Conservation (phyloP, 1,140 invertebrate species). For the Phenacoccus solenopsis region DNA sequence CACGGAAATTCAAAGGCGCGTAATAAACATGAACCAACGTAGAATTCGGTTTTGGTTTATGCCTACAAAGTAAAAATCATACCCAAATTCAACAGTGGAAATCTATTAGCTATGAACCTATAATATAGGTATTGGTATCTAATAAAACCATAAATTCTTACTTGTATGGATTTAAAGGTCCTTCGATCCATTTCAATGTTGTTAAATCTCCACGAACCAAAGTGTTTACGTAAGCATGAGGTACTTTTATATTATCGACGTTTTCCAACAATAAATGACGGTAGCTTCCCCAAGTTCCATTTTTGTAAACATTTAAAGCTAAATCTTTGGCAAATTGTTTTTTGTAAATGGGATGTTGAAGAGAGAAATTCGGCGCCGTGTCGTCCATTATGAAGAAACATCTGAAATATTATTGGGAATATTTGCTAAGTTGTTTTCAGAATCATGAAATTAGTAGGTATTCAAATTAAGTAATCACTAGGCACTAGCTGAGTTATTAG, state of each 20-base stretch:
- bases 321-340: slow-evolving; percentile 56
- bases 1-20: slow-evolving; percentile 59
- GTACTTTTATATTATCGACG: slow-evolving; percentile 33
- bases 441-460: too few species aligned
- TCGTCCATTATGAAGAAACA: slow-evolving; percentile 50
- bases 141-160: slow-evolving; percentile 30
- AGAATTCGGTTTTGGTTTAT: not conserved
- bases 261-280: slow-evolving; percentile 48
- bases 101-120: not conserved
- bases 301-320: slow-evolving; percentile 62
- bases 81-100: too few species aligned
- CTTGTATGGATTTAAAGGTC: slow-evolving; percentile 37
- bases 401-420: too few species aligned
- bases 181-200: slow-evolving; percentile 69
- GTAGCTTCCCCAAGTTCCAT: slow-evolving; percentile 68
- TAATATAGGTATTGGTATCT: too few species aligned
- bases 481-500: too few species aligned
- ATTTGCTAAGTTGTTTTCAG: too few species aligned
- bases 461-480: too few species aligned
- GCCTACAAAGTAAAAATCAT: too few species aligned
- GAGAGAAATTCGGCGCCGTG: slow-evolving; percentile 48
- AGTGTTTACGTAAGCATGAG: slow-evolving; percentile 67
- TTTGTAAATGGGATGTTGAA: slow-evolving; percentile 48
- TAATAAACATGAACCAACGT: slow-evolving; percentile 39
- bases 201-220: slow-evolving; percentile 69